These are phyloP conservation scores for Athrips mouffetella DNA, from an alignment of 2,888 invertebrate genomes.

Conservation along the genomic window DNA sequence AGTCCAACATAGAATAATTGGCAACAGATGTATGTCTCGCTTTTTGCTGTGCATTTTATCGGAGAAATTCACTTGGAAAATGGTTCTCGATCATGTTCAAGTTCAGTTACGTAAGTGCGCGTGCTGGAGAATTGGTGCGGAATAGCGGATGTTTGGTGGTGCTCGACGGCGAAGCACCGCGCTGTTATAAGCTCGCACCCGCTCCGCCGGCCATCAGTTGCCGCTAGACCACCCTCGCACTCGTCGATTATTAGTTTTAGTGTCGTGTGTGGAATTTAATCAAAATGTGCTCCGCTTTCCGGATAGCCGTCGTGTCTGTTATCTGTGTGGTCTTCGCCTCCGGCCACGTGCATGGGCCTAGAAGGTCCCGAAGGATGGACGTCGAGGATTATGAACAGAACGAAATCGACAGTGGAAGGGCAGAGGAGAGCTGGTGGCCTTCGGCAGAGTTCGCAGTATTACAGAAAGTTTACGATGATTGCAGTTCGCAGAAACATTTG, in stretches of 20 bases:
- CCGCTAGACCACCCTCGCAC: constrained; percentile 64
- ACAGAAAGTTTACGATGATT: constrained; percentile 81
- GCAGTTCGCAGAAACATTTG: constrained; percentile 79
- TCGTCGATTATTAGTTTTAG: constrained; percentile 62
- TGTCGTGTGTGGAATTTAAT: constrained; percentile 58
- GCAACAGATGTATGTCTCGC: constrained; percentile 62
- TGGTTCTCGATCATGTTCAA: constrained; percentile 77
- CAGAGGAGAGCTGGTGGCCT: constrained; percentile 74
- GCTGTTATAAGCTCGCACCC: constrained; percentile 73
- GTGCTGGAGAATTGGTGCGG: constrained; percentile 77
- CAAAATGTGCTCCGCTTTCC: constrained; percentile 68
- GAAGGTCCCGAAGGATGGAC: constrained; percentile 68
- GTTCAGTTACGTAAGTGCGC: constrained; percentile 78
- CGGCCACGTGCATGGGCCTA: constrained; percentile 63
- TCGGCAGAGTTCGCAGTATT: constrained; percentile 78
- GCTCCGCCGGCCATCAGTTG: constrained; percentile 66
- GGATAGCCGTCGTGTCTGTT: constrained; percentile 67
- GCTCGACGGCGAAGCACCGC: constrained; percentile 69
- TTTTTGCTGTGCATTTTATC: constrained; percentile 75
- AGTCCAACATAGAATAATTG: constrained; percentile 41
- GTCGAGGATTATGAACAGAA: constrained; percentile 62
- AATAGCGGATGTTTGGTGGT: constrained; percentile 78
- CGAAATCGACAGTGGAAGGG: constrained; percentile 72
- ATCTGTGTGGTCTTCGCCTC: constrained; percentile 63
- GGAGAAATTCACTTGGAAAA: constrained; percentile 79